A percentile compares a stretch with the other conserved stretches of the same genome.
Conservation (phyloP, 2,888 invertebrate species). For the Pandemis corylana region DNA sequence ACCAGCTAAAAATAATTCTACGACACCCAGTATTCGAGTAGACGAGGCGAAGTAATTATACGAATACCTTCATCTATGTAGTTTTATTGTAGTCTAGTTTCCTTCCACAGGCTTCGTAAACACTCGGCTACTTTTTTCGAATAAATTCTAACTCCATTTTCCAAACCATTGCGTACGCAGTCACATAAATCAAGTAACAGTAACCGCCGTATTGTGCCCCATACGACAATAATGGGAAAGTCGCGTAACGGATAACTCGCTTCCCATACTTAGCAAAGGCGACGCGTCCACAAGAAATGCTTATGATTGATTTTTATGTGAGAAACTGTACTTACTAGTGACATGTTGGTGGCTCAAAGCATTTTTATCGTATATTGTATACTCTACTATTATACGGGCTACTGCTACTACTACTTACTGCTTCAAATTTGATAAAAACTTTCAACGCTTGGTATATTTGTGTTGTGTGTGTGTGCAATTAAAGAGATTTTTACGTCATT, state of each 20-base stretch:
- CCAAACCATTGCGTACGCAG: background rate
- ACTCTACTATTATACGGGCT: too few species aligned
- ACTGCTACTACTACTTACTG: too few species aligned
- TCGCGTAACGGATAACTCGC: conserved; percentile 27
- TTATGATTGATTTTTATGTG: conserved; percentile 7
- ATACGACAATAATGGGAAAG: conserved; percentile 32
- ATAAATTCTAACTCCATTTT: background rate
- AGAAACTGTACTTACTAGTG: background rate
- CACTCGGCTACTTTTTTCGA: background rate
- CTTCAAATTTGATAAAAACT: too few species aligned
- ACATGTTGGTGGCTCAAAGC: background rate
- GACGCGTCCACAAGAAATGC: conserved; percentile 3
- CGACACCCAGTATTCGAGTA: too few species aligned
- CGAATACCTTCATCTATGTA: too few species aligned
- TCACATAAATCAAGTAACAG: conserved; percentile 15
- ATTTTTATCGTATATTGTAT: too few species aligned
- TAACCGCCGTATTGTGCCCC: conserved; percentile 32
- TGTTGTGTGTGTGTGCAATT: too few species aligned
- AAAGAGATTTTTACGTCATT: too few species aligned
- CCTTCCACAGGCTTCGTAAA: background rate
- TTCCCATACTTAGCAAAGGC: conserved; percentile 25
- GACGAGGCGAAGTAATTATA: too few species aligned
- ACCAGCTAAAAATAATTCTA: too few species aligned
- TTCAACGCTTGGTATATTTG: too few species aligned
- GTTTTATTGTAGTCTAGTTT: background rate